Conservation (phyloP, 2,113 vertebrate genomes). For the Dicrurus megarhynchus region DNA sequence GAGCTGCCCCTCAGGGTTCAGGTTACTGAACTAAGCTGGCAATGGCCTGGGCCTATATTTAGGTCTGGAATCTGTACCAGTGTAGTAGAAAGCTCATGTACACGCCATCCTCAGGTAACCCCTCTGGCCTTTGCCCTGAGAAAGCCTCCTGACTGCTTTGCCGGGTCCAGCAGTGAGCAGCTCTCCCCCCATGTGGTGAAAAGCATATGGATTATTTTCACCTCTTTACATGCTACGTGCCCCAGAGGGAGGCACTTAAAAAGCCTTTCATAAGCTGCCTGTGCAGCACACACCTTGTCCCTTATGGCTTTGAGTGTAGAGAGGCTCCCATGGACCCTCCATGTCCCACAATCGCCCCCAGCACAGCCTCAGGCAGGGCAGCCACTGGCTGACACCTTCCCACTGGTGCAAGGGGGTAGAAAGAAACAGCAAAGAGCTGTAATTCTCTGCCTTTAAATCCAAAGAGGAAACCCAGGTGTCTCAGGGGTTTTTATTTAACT, state of each 20-base stretch:
- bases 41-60: neutral
- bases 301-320: rapidly evolving
- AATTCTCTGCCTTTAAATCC: neutral
- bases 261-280: neutral
- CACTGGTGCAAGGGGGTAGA: rapidly evolving
- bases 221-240: rapidly evolving
- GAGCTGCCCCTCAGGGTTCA: neutral
- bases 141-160: neutral
- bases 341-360: rapidly evolving
- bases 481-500: neutral
- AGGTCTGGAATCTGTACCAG: conserved; percentile 38
- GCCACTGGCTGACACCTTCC: neutral
- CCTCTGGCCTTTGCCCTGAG: neutral
- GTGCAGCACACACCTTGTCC: neutral
- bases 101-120: conserved; percentile 15
- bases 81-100: conserved; percentile 3
- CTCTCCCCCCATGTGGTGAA: neutral
- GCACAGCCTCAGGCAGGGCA: neutral
- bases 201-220: neutral
- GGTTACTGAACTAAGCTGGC: conserved; percentile 6
- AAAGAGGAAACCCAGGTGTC: neutral
- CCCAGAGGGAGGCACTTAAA: rapidly evolving
- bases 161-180: neutral
- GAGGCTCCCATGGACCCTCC: rapidly evolving
- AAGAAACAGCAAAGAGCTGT: neutral